phyloP scores from a whole-genome alignment of 2,888 invertebrate genomes.

The Eremobia ochroleuca region DNA sequence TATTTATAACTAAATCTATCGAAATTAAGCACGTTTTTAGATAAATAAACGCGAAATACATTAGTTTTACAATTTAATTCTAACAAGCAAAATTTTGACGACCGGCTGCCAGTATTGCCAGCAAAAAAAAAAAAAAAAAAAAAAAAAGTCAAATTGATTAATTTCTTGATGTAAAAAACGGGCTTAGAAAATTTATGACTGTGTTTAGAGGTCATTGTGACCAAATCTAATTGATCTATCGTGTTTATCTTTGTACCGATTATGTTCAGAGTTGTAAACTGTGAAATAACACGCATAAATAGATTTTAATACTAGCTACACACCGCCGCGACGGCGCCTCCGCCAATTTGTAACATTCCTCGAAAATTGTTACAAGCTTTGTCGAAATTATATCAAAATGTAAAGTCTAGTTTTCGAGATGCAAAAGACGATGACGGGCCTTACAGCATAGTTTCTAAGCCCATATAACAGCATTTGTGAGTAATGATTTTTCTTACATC shows the following conservation, averaged over 20 bases:
- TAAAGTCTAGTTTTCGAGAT: slow-evolving; percentile 30
- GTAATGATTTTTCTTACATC: slow-evolving; percentile 29
- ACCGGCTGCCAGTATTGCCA: too few species aligned
- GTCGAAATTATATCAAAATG: slow-evolving; percentile 31
- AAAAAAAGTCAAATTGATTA: slow-evolving; percentile 51
- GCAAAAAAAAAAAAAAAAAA: too few species aligned
- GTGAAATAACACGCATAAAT: slow-evolving; percentile 35
- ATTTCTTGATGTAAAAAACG: slow-evolving; percentile 41
- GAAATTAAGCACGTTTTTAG: too few species aligned
- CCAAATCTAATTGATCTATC: slow-evolving; percentile 46
- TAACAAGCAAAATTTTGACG: too few species aligned
- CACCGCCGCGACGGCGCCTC: slow-evolving; percentile 43
- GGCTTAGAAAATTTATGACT: slow-evolving; percentile 48
- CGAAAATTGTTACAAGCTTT: slow-evolving; percentile 35
- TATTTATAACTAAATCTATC: too few species aligned
- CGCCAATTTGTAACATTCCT: slow-evolving; percentile 38
- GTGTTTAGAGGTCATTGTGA: slow-evolving; percentile 45
- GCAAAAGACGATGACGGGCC: slow-evolving; percentile 5
- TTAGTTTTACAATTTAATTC: too few species aligned
- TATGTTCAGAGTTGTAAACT: slow-evolving; percentile 36
- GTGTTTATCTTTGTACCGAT: slow-evolving; percentile 44
- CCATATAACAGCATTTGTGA: slow-evolving; percentile 29
- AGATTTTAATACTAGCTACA: slow-evolving; percentile 40
- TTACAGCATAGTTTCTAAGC: slow-evolving; percentile 7
- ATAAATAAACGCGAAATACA: too few species aligned